Conservation (phyloP, 2,888 invertebrate species). For the Artemia sinica region DNA sequence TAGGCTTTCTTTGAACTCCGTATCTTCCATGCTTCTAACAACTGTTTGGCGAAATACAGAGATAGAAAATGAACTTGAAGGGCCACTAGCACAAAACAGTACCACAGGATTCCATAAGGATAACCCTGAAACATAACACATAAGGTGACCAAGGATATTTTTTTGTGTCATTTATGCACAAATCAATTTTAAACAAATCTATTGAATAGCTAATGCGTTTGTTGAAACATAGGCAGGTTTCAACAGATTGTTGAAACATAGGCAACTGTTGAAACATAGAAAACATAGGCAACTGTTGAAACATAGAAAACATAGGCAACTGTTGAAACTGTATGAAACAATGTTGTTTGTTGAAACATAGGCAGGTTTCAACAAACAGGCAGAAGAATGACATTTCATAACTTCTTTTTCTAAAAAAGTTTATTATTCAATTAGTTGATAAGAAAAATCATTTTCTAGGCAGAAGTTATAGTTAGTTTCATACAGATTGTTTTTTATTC, state of each 20-base stretch:
- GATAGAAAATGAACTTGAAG: constrained; percentile 77
- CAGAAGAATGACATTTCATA: too few species aligned
- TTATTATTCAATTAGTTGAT: too few species aligned
- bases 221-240: constrained; percentile 23
- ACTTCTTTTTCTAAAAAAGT: too few species aligned
- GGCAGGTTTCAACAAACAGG: too few species aligned
- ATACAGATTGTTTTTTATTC: too few species aligned
- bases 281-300: too few species aligned
- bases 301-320: too few species aligned
- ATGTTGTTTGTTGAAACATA: too few species aligned
- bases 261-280: too few species aligned
- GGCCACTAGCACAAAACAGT: constrained; percentile 66
- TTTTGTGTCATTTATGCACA: constrained; percentile 22
- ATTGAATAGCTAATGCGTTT: constrained; percentile 9
- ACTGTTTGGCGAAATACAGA: constrained; percentile 40
- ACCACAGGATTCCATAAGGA: constrained; percentile 82
- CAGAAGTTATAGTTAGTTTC: too few species aligned
- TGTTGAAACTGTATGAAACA: too few species aligned
- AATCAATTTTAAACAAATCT: constrained; percentile 24
- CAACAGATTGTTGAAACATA: constrained; percentile 23
- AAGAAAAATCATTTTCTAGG: too few species aligned
- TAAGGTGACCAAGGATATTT: constrained; percentile 24
- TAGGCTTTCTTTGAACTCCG: neutral
- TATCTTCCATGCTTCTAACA: neutral
- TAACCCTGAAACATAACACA: constrained; percentile 46